Conservation (phyloP, 2,888 invertebrate species). For the Stenotaenia linearis region DNA sequence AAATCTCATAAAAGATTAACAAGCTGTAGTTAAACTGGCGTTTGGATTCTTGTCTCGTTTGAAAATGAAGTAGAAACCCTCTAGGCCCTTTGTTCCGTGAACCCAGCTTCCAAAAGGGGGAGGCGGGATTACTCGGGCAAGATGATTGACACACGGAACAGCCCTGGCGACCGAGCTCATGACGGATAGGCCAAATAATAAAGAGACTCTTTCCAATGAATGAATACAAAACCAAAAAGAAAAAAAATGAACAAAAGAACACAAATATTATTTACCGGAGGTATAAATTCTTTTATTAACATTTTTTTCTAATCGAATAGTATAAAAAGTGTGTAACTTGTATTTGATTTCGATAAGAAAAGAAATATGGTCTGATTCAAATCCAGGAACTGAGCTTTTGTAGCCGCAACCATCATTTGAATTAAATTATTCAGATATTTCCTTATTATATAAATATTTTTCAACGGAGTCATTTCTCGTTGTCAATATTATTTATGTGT, state of each 20-base stretch:
- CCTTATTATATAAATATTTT: background rate
- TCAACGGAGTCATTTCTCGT: background rate
- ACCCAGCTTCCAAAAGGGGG: background rate
- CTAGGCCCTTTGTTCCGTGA: conserved; percentile 17
- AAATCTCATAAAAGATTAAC: background rate
- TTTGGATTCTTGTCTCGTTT: background rate
- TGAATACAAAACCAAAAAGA: background rate
- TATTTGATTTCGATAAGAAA: background rate
- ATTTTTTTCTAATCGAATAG: background rate
- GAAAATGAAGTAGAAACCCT: background rate
- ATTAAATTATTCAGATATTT: background rate
- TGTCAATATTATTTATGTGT: background rate
- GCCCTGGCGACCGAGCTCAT: conserved; percentile 24
- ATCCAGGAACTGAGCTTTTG: background rate
- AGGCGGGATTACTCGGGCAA: background rate
- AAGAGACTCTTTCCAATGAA: conserved; percentile 26
- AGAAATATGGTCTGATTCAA: conserved; percentile 9
- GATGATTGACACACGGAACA: conserved; percentile 19
- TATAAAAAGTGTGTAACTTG: background rate
- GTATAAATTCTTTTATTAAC: background rate
- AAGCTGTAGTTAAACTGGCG: background rate
- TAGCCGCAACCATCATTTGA: background rate
- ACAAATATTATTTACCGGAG: background rate
- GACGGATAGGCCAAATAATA: conserved; percentile 23
- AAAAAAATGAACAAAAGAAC: background rate